Conservation (phyloP, 1,140 invertebrate genomes). For the Parapsyche elsis region DNA sequence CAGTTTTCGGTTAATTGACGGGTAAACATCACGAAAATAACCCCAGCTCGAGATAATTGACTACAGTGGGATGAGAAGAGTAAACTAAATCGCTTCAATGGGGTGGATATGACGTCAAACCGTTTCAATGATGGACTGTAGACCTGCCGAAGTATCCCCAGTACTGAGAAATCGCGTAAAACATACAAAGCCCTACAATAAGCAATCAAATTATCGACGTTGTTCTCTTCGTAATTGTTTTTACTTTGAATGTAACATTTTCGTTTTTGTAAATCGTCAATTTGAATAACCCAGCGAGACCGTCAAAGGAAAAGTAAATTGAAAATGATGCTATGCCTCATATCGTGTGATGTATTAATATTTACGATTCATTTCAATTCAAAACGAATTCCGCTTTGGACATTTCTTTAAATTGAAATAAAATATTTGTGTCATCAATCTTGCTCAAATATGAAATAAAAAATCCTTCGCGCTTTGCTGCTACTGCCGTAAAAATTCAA, state of each 20-base stretch:
- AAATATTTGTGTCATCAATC: background rate
- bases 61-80: background rate
- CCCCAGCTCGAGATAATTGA: background rate
- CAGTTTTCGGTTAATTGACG: constrained; percentile 8
- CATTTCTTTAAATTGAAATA: background rate
- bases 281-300: background rate
- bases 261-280: background rate
- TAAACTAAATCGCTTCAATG: background rate
- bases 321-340: background rate
- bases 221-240: no score
- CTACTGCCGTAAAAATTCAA: no score
- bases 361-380: background rate
- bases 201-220: no score
- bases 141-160: no score
- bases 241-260: no score
- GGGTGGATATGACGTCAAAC: background rate
- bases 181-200: no score
- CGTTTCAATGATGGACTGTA: no score
- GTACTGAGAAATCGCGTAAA: no score
- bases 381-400: background rate
- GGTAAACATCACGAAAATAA: background rate
- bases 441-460: no score
- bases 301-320: background rate
- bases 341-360: background rate
- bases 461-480: no score